Evolutionary conservation across 2,888 invertebrate species (phyloP).

Genomic region (Macropis europaea): DNA sequence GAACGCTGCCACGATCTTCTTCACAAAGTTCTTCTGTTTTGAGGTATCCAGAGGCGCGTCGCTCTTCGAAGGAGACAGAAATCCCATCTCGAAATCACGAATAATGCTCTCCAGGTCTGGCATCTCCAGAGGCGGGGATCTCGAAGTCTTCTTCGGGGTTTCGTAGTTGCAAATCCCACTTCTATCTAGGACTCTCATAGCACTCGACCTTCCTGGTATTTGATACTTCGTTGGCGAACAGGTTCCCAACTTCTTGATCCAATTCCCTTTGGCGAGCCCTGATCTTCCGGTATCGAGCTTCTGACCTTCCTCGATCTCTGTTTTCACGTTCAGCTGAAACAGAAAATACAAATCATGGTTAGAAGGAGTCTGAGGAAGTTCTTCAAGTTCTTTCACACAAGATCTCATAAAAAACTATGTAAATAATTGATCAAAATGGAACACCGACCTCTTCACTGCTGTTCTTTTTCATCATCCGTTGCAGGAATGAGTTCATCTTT

Average conservation of each 20-base stretch:
- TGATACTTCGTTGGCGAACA: slow-evolving; percentile 40
- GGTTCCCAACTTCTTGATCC: slow-evolving; percentile 50
- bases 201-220: background rate
- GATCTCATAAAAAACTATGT: background rate
- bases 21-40: slow-evolving; percentile 66
- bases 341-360: background rate
- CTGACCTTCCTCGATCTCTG: background rate
- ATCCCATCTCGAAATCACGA: slow-evolving; percentile 64
- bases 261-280: slow-evolving; percentile 20
- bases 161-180: background rate
- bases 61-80: slow-evolving; percentile 56
- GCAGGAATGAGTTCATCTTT: slow-evolving; percentile 57
- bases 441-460: slow-evolving; percentile 53
- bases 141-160: background rate
- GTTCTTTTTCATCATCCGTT: slow-evolving; percentile 43
- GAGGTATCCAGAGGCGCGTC: background rate
- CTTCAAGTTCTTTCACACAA: background rate
- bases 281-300: background rate
- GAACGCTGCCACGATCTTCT: slow-evolving; percentile 69
- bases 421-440: background rate
- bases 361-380: no score
- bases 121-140: slow-evolving; percentile 17
- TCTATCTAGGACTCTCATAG: background rate
- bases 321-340: slow-evolving; percentile 3
- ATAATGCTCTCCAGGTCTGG: slow-evolving; percentile 63